Conservation (phyloP, 2,888 invertebrate species). For the Mythimna albipuncta region DNA sequence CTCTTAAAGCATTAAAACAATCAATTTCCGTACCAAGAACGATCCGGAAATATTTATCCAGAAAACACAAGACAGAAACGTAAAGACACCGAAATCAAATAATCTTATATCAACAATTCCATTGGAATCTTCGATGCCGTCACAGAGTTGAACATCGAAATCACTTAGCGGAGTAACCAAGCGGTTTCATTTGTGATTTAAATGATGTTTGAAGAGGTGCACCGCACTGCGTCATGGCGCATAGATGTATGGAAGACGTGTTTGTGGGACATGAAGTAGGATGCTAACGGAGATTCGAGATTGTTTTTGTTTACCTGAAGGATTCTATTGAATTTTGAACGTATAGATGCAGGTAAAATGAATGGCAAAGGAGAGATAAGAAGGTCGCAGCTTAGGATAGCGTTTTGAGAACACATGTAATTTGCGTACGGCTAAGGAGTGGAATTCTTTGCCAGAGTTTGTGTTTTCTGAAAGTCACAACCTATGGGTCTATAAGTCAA, state of each 20-base stretch:
- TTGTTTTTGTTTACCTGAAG: slow-evolving; percentile 3
- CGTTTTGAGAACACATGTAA: too few species aligned
- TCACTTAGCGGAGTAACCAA: slow-evolving; percentile 69
- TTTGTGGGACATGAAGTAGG: slow-evolving; percentile 37
- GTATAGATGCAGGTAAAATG: neutral
- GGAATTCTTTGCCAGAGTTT: too few species aligned
- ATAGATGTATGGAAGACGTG: slow-evolving; percentile 50
- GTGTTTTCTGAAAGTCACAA: too few species aligned
- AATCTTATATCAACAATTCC: slow-evolving; percentile 43
- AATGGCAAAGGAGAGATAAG: neutral
- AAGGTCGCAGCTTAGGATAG: neutral
- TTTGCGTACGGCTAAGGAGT: too few species aligned
- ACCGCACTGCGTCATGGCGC: slow-evolving; percentile 61
- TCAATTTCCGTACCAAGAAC: neutral
- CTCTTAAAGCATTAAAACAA: neutral
- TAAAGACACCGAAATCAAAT: slow-evolving; percentile 46
- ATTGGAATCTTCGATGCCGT: slow-evolving; percentile 46
- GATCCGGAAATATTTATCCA: slow-evolving; percentile 28
- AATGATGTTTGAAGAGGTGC: slow-evolving; percentile 73
- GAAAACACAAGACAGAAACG: slow-evolving; percentile 34
- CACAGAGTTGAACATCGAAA: slow-evolving; percentile 68
- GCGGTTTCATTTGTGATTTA: slow-evolving; percentile 75
- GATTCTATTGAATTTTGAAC: neutral
- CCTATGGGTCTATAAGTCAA: too few species aligned
- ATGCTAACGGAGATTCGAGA: slow-evolving; percentile 15